phyloP scores from a whole-genome alignment of 2,113 vertebrate species.

The Platanista minor region DNA sequence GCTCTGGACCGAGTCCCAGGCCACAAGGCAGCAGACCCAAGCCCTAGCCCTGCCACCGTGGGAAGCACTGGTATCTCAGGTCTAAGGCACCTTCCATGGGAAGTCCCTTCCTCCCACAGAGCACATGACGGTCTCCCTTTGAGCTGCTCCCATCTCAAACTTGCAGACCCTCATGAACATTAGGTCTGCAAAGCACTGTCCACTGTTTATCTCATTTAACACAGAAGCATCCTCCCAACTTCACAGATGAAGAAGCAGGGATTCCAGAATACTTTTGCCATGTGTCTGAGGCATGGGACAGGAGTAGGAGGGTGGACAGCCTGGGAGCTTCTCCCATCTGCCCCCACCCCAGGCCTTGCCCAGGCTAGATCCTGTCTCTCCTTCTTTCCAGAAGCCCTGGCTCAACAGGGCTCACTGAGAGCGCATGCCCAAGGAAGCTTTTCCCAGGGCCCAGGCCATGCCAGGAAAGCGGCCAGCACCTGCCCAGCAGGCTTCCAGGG shows the following conservation, averaged over 20 bases:
- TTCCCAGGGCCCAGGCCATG: neutral
- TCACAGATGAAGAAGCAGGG: neutral
- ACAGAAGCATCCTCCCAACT: too few species aligned
- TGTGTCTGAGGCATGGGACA: rapidly evolving
- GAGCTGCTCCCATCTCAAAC: neutral
- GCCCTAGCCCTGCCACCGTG: rapidly evolving
- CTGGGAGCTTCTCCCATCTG: neutral
- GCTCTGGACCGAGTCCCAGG: neutral
- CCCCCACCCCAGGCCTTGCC: neutral
- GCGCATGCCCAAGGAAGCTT: neutral
- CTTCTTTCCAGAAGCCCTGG: neutral
- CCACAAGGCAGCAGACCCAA: neutral
- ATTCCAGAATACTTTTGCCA: rapidly evolving
- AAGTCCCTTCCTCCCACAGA: neutral
- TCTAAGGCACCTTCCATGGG: neutral
- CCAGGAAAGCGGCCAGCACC: neutral
- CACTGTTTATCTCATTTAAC: neutral
- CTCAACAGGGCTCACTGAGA: neutral
- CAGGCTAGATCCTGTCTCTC: neutral
- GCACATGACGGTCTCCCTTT: rapidly evolving
- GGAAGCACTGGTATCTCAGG: neutral
- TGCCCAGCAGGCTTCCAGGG: neutral
- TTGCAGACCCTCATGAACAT: rapidly evolving
- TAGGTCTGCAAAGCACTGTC: neutral
- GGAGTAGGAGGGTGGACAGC: too few species aligned